Evolutionary conservation across 2,113 vertebrate species (phyloP).

Genomic region (Dromiciops gliroides): DNA sequence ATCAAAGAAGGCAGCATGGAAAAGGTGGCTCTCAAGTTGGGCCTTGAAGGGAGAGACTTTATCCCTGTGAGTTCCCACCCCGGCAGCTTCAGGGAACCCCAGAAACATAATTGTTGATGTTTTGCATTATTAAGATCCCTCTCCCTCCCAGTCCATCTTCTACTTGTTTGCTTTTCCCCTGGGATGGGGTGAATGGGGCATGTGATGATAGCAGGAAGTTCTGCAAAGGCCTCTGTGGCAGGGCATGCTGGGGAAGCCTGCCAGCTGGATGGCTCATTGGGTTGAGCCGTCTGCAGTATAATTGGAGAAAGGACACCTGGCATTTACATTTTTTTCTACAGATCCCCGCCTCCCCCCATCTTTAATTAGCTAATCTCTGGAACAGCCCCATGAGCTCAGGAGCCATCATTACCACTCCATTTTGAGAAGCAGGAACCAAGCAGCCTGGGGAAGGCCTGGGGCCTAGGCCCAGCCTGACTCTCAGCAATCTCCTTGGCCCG

Average conservation of each 20-base stretch:
- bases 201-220: not conserved
- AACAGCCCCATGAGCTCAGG: not conserved
- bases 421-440: not conserved
- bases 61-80: not conserved
- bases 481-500: conserved; percentile 46
- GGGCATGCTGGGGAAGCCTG: conserved; percentile 46
- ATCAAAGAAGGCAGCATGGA: not conserved
- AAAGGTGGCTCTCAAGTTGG: not conserved
- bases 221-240: not conserved
- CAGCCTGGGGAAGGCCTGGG: not conserved
- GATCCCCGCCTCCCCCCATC: not conserved
- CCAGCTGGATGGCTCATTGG: conserved; percentile 57
- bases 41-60: not conserved
- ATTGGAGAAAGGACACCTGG: conserved; percentile 74
- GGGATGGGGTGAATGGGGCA: not conserved
- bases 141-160: not conserved
- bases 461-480: conserved; percentile 37
- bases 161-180: not conserved
- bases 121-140: not conserved
- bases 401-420: not conserved
- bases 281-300: conserved; percentile 53
- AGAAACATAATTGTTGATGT: not conserved
- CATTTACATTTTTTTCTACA: conserved; percentile 42
- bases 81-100: not conserved
- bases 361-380: conserved; percentile 40